Evolutionary conservation across 2,113 vertebrate genomes (phyloP).

Genomic region (Cygnus atratus): DNA sequence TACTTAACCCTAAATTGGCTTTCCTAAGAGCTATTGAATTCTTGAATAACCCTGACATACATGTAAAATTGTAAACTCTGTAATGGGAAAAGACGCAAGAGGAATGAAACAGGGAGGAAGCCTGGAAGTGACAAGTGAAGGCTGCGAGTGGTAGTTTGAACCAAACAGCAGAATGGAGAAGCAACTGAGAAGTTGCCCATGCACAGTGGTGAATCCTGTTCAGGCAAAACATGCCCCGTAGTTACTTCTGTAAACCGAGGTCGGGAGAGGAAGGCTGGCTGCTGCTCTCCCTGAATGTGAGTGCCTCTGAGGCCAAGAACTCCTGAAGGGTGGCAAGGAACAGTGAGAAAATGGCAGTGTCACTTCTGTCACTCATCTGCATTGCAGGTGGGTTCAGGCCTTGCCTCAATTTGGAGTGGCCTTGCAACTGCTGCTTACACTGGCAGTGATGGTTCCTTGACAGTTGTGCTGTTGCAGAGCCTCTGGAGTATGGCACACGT

Average conservation of each 20-base stretch:
- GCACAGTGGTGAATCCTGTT: background rate
- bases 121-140: background rate
- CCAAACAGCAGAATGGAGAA: background rate
- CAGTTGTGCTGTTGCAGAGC: background rate
- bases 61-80: background rate
- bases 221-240: rapidly evolving
- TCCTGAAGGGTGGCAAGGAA: background rate
- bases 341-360: rapidly evolving
- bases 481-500: background rate
- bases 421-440: background rate
- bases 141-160: background rate
- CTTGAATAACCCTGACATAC: background rate
- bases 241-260: rapidly evolving
- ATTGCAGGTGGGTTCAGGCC: background rate
- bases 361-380: background rate
- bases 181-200: background rate
- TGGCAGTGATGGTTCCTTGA: background rate
- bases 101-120: background rate
- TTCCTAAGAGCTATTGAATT: background rate
- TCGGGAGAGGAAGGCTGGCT: background rate
- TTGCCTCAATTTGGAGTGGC: background rate
- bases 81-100: background rate
- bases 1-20: constrained; percentile 30
- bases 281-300: rapidly evolving
- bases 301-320: background rate